These are phyloP conservation scores for Melanostigma gelatinosum DNA, from an alignment of 2,113 vertebrate genomes.

Conservation along the genomic window DNA sequence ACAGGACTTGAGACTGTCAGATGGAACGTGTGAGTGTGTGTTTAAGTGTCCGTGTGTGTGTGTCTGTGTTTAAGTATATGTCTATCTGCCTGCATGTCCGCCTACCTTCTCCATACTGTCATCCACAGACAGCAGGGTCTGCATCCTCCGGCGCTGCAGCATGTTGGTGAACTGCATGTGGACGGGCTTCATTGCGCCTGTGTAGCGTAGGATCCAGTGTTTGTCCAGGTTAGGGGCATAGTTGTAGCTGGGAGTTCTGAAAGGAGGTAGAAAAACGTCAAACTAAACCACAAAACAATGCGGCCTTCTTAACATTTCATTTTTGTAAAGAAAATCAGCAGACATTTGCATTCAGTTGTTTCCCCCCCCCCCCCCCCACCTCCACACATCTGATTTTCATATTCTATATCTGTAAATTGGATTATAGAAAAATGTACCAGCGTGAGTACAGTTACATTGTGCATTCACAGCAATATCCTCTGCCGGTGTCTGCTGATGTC, in stretches of 20 bases:
- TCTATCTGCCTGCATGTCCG: constrained; percentile 16
- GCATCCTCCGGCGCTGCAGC: constrained; percentile 94
- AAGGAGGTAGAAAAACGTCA: not conserved
- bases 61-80: constrained; percentile 34
- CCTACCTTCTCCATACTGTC: constrained; percentile 94
- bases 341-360: constrained; percentile 8
- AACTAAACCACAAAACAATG: not conserved
- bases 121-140: constrained; percentile 96
- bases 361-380: not conserved
- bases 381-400: constrained; percentile 6
- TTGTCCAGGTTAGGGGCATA: constrained; percentile 96
- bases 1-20: constrained; percentile 60
- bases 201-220: constrained; percentile 98
- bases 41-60: constrained; percentile 31
- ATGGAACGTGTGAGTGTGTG: constrained; percentile 40
- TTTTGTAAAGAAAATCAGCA: not conserved
- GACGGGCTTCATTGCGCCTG: constrained; percentile 96
- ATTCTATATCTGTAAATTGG: constrained; percentile 22
- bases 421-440: constrained; percentile 35
- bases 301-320: not conserved
- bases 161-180: constrained; percentile 99
- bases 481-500: constrained; percentile 29
- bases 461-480: constrained; percentile 36
- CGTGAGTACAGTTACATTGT: constrained; percentile 5
- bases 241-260: constrained; percentile 97